Evolutionary conservation across 2,113 vertebrate species (phyloP), one percentile per base, ranked within the genome.

Genomic region (Sialia sialis): DNA sequence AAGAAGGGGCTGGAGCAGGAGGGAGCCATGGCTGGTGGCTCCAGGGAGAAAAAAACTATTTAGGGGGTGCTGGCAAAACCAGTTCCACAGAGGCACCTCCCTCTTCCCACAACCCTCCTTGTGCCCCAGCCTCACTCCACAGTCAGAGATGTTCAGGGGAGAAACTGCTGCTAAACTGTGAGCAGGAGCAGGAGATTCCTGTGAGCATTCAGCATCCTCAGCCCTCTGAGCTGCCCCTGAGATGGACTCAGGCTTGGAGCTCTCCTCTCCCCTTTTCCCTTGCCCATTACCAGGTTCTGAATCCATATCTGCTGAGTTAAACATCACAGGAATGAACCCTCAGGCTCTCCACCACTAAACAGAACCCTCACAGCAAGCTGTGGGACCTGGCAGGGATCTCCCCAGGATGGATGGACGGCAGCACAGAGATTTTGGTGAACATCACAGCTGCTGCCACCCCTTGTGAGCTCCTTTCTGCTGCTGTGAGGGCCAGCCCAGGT

Each of bases 361-460:
- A 78, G 44, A 32, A 52, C 7, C 60, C 56, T 44, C 34, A 0
- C 25, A 23, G 16, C 0, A 26, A 52, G 20, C 60, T 84, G 1
- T 58, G 62, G 48, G 22, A 25, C 62, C 41, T 0, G 0, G 32
- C 58, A 49, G 43, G 54, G 34, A 51, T 22, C 52, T 34, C 23
- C 39, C 20, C 22, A 5, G 16, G 19, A 22, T 0, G 36, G 52
- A 23, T 0, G 10, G 25, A 26, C 2, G 32, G 41, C 9, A 64
- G 9, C 16, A 6, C 2, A 19, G 66, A 17, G 5, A 5, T 14
- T 39, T 8, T 6, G 55, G 41, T 27, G 27, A 30, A 21, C 0
- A 0, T 11, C 4, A 3, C 0, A 1, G 56, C 39, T 16, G 20
- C 1, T 0, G 23, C 18, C 41, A 4, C n/a, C 14, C 75, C 30